Base-by-base conservation (phyloP, 1,140 invertebrate species). In the Orchestia grillus region DNA sequence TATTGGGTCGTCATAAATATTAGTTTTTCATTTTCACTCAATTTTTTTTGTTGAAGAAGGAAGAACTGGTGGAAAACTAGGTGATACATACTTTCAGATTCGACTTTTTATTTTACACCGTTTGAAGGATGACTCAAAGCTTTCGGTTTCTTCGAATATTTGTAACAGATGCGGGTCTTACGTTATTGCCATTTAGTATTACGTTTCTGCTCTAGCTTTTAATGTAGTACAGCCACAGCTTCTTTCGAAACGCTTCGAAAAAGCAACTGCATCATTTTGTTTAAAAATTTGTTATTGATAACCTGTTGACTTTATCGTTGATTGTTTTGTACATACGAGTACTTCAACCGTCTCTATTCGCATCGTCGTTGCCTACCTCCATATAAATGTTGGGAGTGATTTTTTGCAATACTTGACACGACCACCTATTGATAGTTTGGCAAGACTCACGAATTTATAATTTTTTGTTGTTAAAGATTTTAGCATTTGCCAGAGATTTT, bases 241-340 rank as follows among this genome's bases (percentile, higher is more conserved):
- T 90, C 42, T 90, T 28, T 44, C 15, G 8, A 42, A 41, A 90
- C 36, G n/a, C n/a, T n/a, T n/a, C n/a, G 41, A 90, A 90, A 90
- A 87, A 43, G 88, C n/a, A 28, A 77, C 62, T 77, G 62, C 62
- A 77, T 77, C 88, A 44, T 90, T 90, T 90, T 90, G 43, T 90
- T 90, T 90, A 36, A 41, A n/a, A 42, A 90, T 90, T 36, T 42
- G 88, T 90, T 90, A 44, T 90, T 94, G 92, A 44, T 94, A 11
- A 45, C 92, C 43, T 94, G 44, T 45, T 44, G 92, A 94, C 92
- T 45, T 44, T 94, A 94, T 94, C 92, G 92, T 94, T 94, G 92
- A 94, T 94, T 45, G 92, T 94, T 94, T 94, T 94, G 92, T 94
- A 94, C 44, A 94, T 94, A 94, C 62, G 62, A 77, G 62, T 77